Conservation (phyloP, 2,888 invertebrate species). For the Polyommatus icarus region DNA sequence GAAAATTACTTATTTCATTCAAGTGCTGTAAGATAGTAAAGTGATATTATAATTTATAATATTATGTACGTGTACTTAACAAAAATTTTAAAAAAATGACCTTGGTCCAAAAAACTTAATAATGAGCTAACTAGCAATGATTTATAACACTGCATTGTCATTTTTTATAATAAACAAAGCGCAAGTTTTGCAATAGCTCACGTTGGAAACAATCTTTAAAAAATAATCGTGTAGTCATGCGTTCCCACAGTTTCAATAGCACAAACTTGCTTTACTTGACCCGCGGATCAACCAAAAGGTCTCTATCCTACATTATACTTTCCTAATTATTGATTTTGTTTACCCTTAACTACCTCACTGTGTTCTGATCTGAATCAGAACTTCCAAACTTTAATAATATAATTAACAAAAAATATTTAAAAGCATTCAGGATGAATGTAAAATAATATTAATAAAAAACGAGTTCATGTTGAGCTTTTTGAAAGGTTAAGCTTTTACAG, state of each 20-base stretch:
- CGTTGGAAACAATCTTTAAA: slow-evolving; percentile 18
- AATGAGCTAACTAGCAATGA: slow-evolving; percentile 10
- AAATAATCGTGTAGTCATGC: slow-evolving; percentile 27
- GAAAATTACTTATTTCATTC: too few species aligned
- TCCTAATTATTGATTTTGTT: slow-evolving; percentile 32
- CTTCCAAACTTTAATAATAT: background rate
- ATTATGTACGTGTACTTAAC: background rate
- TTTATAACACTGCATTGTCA: background rate
- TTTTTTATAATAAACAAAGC: slow-evolving; percentile 1
- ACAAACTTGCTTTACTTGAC: slow-evolving; percentile 45
- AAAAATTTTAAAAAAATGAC: background rate
- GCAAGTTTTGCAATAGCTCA: background rate
- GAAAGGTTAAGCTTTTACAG: slow-evolving; percentile 4
- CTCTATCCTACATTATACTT: slow-evolving; percentile 36
- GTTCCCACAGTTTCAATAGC: slow-evolving; percentile 42
- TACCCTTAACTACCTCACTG: background rate
- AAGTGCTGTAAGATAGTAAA: too few species aligned
- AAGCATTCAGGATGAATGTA: background rate
- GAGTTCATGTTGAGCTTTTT: slow-evolving; percentile 16
- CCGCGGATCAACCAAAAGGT: slow-evolving; percentile 45
- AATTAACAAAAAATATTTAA: too few species aligned
- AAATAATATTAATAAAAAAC: background rate
- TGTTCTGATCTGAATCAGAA: background rate
- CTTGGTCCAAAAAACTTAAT: background rate
- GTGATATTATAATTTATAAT: background rate